phyloP scores from a whole-genome alignment of 2,888 invertebrate genomes.

The Tridacna gigas region DNA sequence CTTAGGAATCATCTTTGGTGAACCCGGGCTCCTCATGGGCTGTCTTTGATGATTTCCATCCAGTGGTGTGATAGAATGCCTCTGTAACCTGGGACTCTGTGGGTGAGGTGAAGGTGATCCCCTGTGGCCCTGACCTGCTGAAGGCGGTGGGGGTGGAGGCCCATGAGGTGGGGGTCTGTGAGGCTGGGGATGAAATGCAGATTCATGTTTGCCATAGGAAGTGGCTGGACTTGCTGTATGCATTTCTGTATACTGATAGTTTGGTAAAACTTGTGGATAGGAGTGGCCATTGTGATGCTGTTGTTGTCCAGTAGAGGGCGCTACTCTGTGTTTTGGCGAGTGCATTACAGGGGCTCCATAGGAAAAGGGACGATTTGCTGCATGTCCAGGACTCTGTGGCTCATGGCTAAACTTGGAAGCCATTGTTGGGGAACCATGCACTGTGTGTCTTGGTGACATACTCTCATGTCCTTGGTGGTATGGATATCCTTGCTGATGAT shows the following conservation, averaged over 20 bases:
- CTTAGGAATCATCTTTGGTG: conserved; percentile 39
- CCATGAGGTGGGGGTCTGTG: conserved; percentile 58
- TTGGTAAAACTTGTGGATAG: conserved; percentile 39
- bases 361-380: conserved; percentile 68
- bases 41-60: conserved; percentile 31
- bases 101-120: conserved; percentile 35
- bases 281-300: conserved; percentile 49
- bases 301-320: neutral
- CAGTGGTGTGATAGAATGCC: conserved; percentile 52
- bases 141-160: conserved; percentile 61
- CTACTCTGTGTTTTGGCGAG: conserved; percentile 52
- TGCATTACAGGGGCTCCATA: conserved; percentile 62
- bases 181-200: conserved; percentile 59
- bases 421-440: conserved; percentile 51
- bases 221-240: conserved; percentile 52
- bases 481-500: conserved; percentile 42
- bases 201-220: conserved; percentile 61
- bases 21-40: conserved; percentile 22
- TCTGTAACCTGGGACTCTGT: conserved; percentile 51
- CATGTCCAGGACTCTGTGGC: conserved; percentile 59
- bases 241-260: conserved; percentile 42
- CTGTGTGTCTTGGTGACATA: conserved; percentile 49
- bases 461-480: conserved; percentile 43
- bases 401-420: conserved; percentile 50
- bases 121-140: conserved; percentile 38